phyloP scores from a whole-genome alignment of 1,140 invertebrate genomes.

The Bombus balteatus region DNA sequence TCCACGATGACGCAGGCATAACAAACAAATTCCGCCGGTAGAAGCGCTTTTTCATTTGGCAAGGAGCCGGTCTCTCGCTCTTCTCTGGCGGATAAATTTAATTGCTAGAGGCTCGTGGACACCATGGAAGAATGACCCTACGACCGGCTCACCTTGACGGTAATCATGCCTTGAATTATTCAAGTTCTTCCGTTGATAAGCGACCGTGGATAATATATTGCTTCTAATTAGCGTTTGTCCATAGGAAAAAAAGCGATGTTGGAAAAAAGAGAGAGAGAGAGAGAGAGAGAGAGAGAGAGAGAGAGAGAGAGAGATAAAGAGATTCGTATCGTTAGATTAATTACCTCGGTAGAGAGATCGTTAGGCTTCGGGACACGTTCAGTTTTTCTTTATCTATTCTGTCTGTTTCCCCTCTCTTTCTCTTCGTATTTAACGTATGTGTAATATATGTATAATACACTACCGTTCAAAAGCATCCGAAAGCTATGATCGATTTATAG shows the following conservation, averaged over 20 bases:
- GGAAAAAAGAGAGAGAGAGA: no score
- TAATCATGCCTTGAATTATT: conserved; percentile 55
- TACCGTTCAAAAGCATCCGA: not conserved
- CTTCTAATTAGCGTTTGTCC: conserved; percentile 49
- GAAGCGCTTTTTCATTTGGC: conserved; percentile 32
- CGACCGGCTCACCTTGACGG: conserved; percentile 56
- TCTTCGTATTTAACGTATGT: not conserved
- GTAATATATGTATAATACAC: not conserved
- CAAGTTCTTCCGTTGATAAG: conserved; percentile 50
- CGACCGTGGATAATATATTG: conserved; percentile 39
- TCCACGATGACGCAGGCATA: conserved; percentile 25
- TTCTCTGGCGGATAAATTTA: conserved; percentile 36
- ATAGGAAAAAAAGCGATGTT: not conserved
- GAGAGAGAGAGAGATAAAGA: not conserved
- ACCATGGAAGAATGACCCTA: conserved; percentile 40
- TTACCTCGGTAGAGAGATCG: conserved; percentile 27
- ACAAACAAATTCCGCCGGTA: conserved; percentile 52
- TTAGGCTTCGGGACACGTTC: conserved; percentile 12
- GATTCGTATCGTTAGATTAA: conserved; percentile 51
- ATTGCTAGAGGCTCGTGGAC: conserved; percentile 31
- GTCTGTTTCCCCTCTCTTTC: not conserved
- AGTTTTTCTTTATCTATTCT: not conserved
- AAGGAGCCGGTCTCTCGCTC: not conserved
- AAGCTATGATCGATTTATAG: no score
- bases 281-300: not conserved